These are phyloP conservation scores for Yponomeuta sedellus DNA, from an alignment of 2,888 invertebrate genomes.

Conservation along the genomic window DNA sequence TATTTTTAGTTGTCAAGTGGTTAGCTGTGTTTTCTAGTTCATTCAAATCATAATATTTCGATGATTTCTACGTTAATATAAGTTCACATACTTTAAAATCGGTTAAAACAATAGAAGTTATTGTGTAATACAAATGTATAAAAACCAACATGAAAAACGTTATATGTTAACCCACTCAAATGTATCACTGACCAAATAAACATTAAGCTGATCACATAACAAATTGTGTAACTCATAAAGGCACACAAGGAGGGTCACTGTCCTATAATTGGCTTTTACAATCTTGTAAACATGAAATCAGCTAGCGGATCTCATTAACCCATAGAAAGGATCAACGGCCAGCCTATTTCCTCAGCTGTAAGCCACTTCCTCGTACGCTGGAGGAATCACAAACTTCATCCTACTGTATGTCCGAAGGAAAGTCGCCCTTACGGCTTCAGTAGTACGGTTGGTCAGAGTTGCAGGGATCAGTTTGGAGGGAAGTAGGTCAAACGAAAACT, in stretches of 20 bases:
- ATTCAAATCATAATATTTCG: no score
- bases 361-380: slow-evolving; percentile 9
- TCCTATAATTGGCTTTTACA: not conserved
- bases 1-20: no score
- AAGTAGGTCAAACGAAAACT: slow-evolving; percentile 16
- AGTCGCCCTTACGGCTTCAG: not conserved
- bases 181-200: not conserved
- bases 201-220: not conserved
- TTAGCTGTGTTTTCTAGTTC: no score
- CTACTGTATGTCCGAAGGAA: not conserved
- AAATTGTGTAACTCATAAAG: not conserved
- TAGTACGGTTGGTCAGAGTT: not conserved
- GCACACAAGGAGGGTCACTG: not conserved
- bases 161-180: not conserved
- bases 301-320: slow-evolving; percentile 15
- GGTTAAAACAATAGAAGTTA: no score
- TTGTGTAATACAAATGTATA: no score
- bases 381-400: not conserved
- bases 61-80: no score
- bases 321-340: slow-evolving; percentile 13
- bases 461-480: not conserved
- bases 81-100: no score
- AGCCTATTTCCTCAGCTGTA: slow-evolving; percentile 9
- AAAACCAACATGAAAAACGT: no score
- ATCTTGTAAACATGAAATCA: slow-evolving; percentile 12